These are phyloP conservation scores for Eptesicus fuscus DNA, from an alignment of 2,113 vertebrate species.

Conservation along the genomic window DNA sequence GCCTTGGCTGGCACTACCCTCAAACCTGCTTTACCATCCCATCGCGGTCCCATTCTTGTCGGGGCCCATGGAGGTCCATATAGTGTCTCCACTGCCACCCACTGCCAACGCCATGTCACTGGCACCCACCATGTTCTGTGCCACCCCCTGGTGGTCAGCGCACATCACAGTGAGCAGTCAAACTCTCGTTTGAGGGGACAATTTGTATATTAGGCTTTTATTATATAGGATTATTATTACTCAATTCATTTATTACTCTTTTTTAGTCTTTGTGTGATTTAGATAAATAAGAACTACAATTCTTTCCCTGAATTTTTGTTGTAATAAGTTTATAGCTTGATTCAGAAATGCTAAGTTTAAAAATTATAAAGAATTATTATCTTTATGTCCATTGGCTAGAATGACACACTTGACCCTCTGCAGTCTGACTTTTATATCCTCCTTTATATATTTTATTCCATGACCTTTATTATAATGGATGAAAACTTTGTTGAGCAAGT, in stretches of 20 bases:
- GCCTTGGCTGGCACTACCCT: no score
- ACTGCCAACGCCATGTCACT: no score
- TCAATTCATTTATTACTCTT: not conserved
- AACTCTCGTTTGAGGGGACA: no score
- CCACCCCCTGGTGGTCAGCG: no score
- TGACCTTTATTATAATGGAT: not conserved
- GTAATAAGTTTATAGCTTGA: not conserved
- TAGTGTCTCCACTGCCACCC: no score
- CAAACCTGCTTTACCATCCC: no score
- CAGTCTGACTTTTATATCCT: not conserved
- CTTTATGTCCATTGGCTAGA: not conserved
- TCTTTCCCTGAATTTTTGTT: not conserved
- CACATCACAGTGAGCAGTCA: no score
- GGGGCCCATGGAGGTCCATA: no score
- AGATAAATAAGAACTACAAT: not conserved
- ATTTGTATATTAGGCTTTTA: no score
- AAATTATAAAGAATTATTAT: not conserved
- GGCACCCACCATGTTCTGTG: no score
- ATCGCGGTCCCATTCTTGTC: accelerated
- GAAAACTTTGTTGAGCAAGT: not conserved
- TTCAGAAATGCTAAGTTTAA: no score
- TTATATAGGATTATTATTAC: not conserved
- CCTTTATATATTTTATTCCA: not conserved
- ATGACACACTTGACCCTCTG: not conserved
- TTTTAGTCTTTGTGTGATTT: not conserved